phyloP scores from a whole-genome alignment of 1,140 invertebrate species.

The Brachionus plicatilis region DNA sequence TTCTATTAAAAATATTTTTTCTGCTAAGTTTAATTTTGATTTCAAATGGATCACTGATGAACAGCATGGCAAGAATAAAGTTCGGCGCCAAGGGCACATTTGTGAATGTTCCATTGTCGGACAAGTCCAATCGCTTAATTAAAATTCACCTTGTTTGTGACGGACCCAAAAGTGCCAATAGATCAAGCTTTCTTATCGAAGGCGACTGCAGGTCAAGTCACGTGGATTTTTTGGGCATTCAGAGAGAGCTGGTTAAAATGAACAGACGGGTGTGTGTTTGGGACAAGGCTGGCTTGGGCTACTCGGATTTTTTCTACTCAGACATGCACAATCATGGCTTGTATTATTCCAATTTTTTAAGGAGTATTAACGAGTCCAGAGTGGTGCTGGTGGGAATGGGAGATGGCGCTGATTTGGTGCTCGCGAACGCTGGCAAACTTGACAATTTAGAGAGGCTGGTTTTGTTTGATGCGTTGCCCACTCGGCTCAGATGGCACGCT shows the following conservation, averaged over 20 bases:
- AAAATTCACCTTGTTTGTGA: conserved; percentile 11
- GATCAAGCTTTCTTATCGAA: neutral
- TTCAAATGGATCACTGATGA: neutral
- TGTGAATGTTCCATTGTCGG: neutral
- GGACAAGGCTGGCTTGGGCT: conserved; percentile 11
- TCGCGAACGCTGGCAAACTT: neutral
- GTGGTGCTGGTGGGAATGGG: neutral
- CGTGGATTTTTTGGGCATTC: neutral
- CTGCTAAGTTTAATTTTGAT: neutral
- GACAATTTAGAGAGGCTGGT: neutral
- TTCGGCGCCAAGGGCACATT: neutral
- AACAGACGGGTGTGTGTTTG: neutral
- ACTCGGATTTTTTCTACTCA: conserved; percentile 3
- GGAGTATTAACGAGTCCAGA: neutral
- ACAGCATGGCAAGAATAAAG: neutral
- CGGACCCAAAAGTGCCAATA: neutral
- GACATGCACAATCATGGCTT: neutral
- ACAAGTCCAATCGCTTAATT: neutral
- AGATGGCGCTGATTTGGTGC: neutral
- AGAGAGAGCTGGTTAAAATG: neutral
- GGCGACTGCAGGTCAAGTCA: neutral
- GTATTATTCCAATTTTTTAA: neutral
- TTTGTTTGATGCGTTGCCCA: neutral
- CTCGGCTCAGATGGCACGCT: neutral
- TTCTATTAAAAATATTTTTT: conserved; percentile 1